Conservation (phyloP, 2,888 invertebrate genomes). For the Drosophila paucipuncta region DNA sequence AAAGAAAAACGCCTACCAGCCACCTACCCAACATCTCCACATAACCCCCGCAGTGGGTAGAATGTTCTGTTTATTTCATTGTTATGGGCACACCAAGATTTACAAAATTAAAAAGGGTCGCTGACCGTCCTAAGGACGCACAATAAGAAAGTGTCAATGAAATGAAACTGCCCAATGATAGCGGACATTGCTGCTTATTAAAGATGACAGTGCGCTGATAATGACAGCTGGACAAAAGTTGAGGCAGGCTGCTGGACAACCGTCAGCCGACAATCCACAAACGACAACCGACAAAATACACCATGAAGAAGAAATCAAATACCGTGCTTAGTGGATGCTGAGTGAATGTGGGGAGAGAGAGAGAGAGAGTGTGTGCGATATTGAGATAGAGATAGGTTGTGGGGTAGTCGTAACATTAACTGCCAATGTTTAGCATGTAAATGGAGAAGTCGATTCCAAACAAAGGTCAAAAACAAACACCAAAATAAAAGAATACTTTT, state of each 20-base stretch:
- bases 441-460: conserved; percentile 69
- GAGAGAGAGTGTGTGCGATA: conserved; percentile 3
- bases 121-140: conserved; percentile 49
- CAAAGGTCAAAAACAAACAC: conserved; percentile 56
- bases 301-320: conserved; percentile 38
- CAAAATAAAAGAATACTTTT: conserved; percentile 13
- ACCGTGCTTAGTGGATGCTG: conserved; percentile 34
- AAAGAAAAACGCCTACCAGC: conserved; percentile 17
- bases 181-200: conserved; percentile 77
- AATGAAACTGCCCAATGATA: conserved; percentile 73
- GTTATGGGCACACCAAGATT: conserved; percentile 72
- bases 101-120: conserved; percentile 82
- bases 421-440: conserved; percentile 73
- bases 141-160: conserved; percentile 80
- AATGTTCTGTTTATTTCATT: conserved; percentile 68
- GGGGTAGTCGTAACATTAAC: conserved; percentile 34
- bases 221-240: conserved; percentile 39
- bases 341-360: conserved; percentile 10
- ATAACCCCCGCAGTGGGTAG: conserved; percentile 1
- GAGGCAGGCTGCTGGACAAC: conserved; percentile 28
- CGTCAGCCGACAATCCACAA: not conserved
- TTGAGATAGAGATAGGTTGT: not conserved
- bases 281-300: conserved; percentile 6
- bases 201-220: conserved; percentile 78
- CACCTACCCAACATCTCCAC: not conserved